Conservation (phyloP, 2,113 vertebrate genomes). For the Drymodes brunneopygia region DNA sequence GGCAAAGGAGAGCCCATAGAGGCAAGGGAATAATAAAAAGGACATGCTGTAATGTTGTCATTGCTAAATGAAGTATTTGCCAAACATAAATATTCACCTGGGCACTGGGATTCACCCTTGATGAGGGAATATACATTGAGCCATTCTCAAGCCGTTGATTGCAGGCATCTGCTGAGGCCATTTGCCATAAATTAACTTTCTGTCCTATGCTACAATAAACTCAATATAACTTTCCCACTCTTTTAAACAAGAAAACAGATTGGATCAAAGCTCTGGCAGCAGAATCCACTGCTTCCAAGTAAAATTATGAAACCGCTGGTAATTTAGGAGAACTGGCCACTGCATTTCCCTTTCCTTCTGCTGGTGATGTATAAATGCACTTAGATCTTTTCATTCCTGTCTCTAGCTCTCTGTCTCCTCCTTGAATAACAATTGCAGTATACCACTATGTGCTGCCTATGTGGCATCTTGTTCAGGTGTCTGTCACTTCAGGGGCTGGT, state of each 20-base stretch:
- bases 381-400: not conserved
- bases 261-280: not conserved
- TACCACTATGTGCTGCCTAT: not conserved
- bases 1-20: not conserved
- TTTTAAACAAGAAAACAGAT: not conserved
- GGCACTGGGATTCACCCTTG: not conserved
- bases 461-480: not conserved
- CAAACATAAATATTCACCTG: not conserved
- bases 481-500: not conserved
- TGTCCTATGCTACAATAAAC: not conserved
- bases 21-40: not conserved
- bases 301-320: not conserved
- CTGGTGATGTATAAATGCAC: not conserved
- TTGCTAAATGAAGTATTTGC: not conserved
- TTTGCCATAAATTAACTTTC: not conserved
- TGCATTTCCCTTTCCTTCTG: not conserved
- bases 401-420: not conserved
- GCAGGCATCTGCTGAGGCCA: not conserved
- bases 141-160: not conserved
- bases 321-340: not conserved
- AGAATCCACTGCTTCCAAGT: not conserved
- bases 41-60: not conserved
- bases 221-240: not conserved
- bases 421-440: not conserved
- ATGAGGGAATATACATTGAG: not conserved